A percentile compares a stretch with the other conserved stretches of the same genome.
Conservation (phyloP, 2,888 invertebrate species). For the Bombyx huttoni region DNA sequence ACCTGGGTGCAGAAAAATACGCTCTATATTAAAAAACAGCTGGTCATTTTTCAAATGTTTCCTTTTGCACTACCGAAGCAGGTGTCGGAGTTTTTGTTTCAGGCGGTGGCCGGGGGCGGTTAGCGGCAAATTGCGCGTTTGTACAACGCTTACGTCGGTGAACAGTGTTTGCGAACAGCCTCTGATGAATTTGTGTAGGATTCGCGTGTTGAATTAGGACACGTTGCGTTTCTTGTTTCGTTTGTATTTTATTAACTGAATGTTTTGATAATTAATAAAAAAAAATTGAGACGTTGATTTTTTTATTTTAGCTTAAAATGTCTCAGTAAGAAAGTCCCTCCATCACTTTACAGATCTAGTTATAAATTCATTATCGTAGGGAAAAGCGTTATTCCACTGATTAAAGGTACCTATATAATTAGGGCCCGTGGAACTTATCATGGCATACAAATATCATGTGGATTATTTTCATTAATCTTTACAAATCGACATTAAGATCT, state of each 20-base stretch:
- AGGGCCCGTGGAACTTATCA: no score
- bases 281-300: not conserved
- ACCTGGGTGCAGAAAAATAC: constrained; percentile 69
- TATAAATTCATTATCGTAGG: no score
- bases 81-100: constrained; percentile 41
- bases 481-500: no score
- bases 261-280: constrained; percentile 6
- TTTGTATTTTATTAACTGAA: constrained; percentile 22
- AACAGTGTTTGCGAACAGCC: constrained; percentile 45
- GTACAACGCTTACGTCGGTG: constrained; percentile 34
- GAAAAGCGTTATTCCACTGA: no score
- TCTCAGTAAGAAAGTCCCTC: no score
- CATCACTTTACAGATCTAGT: no score
- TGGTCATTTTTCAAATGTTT: constrained; percentile 72
- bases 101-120: constrained; percentile 18
- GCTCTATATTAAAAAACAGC: constrained; percentile 67
- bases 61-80: constrained; percentile 63
- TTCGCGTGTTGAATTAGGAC: constrained; percentile 55
- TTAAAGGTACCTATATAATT: no score
- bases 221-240: constrained; percentile 25
- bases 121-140: constrained; percentile 46
- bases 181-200: constrained; percentile 52
- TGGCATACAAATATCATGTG: no score
- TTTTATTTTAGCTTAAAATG: constrained; percentile 7
- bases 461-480: no score